Evolutionary conservation across 2,113 vertebrate genomes (phyloP), one percentile per base, ranked within the genome.

Genomic region (Solea senegalensis): DNA sequence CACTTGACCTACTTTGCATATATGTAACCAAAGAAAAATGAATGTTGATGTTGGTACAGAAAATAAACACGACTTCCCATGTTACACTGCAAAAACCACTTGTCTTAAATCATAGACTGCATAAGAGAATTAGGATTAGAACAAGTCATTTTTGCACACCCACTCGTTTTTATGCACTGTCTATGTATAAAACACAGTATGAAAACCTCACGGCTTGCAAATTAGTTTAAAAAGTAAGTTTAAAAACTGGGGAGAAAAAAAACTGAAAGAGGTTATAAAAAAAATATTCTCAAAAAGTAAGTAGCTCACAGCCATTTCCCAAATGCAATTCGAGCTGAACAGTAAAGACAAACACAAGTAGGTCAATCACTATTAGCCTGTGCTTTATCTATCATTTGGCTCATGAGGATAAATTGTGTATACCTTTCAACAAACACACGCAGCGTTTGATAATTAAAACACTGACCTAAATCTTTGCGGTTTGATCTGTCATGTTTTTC

Each of bases 1-100:
- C 15, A 28, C 10, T 59, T 81, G 72, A 80, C 80, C 78, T 76
- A 86, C n/a, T 82, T 88, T 49, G 67, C 8, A 72, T 45, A 48
- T 14, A 28, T 10, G 3, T 11, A 55, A n/a, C 58, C 26, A 70
- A 34, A 26, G 21, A 27, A 82, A 69, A 34, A 78, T 34, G 0
- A 34, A 34, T 34, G 34, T 34, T 28, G 27, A 21, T 28, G 48
- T 34, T 48, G 12, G 27, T 56, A 50, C 65, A 54, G 21, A 65
- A 65, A 66, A 7, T 15, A 54, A 77, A 69, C 55, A 61, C 50
- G 65, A 63, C 12, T 43, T 60, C 4, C 16, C 7, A 3, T 11
- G 46, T 64, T 64, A 67, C 63, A 72, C 56, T 58, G 41, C 61
- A 84, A 84, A 34, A 2, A 34, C 74, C 84, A 57, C 50, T 78